A percentile compares a stretch with the other conserved stretches of the same genome.
These are phyloP conservation scores for Brachionus rubens DNA, from an alignment of 1,140 invertebrate genomes.

Conservation along the genomic window DNA sequence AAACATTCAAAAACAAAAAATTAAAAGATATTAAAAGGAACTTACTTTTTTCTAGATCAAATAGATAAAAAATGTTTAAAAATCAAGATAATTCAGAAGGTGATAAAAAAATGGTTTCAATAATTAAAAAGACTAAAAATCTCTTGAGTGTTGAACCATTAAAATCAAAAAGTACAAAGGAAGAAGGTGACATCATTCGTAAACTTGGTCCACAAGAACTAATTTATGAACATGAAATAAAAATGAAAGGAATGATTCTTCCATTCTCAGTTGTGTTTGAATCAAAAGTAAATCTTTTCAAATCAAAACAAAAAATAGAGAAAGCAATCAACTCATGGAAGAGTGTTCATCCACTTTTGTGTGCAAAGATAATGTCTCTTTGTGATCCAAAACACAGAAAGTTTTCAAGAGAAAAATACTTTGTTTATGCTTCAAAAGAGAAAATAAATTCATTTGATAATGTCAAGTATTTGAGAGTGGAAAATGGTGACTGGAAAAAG, in stretches of 20 bases:
- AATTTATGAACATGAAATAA: not conserved
- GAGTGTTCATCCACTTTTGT: slow-evolving; percentile 15
- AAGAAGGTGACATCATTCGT: not conserved
- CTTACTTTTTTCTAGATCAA: too few relatives aligned
- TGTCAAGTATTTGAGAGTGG: not conserved
- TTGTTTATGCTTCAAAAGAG: slow-evolving; percentile 2
- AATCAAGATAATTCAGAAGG: too few relatives aligned
- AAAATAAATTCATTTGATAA: slow-evolving; percentile 1
- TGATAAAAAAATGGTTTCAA: too few relatives aligned
- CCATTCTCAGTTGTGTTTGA: not conserved
- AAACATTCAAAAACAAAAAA: too few relatives aligned
- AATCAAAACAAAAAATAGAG: not conserved
- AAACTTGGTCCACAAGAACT: not conserved
- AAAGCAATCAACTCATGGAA: slow-evolving; percentile 3
- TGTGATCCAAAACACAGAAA: not conserved
- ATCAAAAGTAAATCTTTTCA: slow-evolving; percentile 2
- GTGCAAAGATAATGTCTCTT: not conserved
- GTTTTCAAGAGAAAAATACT: slow-evolving; percentile 1
- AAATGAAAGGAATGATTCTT: not conserved
- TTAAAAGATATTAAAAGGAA: too few relatives aligned
- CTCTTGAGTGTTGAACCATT: too few relatives aligned
- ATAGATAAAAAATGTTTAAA: too few relatives aligned
- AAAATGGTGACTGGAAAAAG: not conserved
- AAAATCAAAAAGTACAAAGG: too few relatives aligned
- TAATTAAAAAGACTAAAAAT: too few relatives aligned